These are phyloP conservation scores for Dromius quadrimaculatus DNA, from an alignment of 2,888 invertebrate species.

Conservation along the genomic window DNA sequence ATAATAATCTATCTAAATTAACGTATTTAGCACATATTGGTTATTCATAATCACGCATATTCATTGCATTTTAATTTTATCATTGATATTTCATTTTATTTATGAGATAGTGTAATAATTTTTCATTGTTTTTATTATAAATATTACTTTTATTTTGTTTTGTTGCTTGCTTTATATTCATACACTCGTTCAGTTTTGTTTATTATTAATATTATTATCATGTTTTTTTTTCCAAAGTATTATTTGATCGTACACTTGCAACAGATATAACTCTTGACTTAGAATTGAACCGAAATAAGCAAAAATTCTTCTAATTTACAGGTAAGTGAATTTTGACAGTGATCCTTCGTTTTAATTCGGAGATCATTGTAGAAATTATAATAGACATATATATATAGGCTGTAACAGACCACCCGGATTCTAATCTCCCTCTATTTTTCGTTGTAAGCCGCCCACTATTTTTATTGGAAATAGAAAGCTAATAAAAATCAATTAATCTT, in stretches of 20 bases:
- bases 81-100: no score
- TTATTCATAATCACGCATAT: conserved; percentile 19
- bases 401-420: no score
- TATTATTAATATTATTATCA: conserved; percentile 17
- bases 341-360: conserved; percentile 1
- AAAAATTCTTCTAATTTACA: conserved; percentile 9
- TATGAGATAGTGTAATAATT: conserved; percentile 14
- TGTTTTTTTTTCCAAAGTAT: no score
- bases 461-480: no score
- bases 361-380: conserved; percentile 31
- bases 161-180: conserved; percentile 20
- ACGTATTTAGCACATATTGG: no score
- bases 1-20: no score
- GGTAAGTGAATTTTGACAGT: conserved; percentile 23
- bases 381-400: conserved; percentile 20
- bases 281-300: conserved; percentile 13
- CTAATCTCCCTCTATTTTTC: no score
- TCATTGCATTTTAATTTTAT: conserved; percentile 29
- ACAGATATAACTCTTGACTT: conserved; percentile 26
- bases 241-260: conserved; percentile 25
- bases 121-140: conserved; percentile 5
- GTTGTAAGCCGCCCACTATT: no score
- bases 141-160: not conserved
- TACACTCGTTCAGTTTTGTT: conserved; percentile 18
- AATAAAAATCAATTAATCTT: no score